phyloP scores from a whole-genome alignment of 2,797 vertebrate genomes.

The Labroides dimidiatus region DNA sequence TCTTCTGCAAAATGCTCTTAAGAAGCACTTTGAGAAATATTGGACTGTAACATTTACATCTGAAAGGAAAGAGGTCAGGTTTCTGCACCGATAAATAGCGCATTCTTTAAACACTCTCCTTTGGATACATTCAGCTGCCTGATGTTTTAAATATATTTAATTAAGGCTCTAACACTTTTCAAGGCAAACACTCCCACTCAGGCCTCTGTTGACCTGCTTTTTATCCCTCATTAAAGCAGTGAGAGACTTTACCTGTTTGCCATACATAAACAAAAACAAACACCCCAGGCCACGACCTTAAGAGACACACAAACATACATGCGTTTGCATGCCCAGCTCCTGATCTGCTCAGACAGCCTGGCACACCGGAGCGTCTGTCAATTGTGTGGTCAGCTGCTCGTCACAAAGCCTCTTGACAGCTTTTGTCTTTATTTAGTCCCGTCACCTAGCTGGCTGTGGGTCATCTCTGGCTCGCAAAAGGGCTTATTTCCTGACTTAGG shows the following conservation, averaged over 20 bases:
- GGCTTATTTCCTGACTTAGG: constrained; percentile 72
- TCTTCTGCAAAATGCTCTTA: constrained; percentile 26
- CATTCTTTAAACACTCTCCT: constrained; percentile 11
- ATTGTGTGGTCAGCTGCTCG: constrained; percentile 73
- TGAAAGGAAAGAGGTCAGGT: constrained; percentile 25
- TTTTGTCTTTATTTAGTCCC: constrained; percentile 81
- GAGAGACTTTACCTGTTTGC: constrained; percentile 25
- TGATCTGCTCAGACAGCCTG: constrained; percentile 59
- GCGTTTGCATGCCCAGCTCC: constrained; percentile 31
- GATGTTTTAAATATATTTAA: constrained; percentile 39
- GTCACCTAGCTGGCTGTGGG: constrained; percentile 67
- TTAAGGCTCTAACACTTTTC: constrained; percentile 34
- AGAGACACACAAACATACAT: constrained; percentile 20
- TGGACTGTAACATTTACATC: constrained; percentile 11
- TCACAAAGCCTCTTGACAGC: constrained; percentile 78
- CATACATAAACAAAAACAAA: constrained; percentile 49
- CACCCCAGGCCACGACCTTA: constrained; percentile 28
- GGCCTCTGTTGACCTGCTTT: constrained; percentile 35
- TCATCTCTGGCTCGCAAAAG: constrained; percentile 64
- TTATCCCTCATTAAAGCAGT: constrained; percentile 20
- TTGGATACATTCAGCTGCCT: constrained; percentile 33
- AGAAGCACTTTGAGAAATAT: constrained; percentile 7
- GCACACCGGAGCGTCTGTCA: constrained; percentile 46
- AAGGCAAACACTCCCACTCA: constrained; percentile 34
- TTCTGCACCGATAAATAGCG: constrained; percentile 16